Conservation (phyloP, 2,797 vertebrate genomes). For the Semaprochilodus insignis region DNA sequence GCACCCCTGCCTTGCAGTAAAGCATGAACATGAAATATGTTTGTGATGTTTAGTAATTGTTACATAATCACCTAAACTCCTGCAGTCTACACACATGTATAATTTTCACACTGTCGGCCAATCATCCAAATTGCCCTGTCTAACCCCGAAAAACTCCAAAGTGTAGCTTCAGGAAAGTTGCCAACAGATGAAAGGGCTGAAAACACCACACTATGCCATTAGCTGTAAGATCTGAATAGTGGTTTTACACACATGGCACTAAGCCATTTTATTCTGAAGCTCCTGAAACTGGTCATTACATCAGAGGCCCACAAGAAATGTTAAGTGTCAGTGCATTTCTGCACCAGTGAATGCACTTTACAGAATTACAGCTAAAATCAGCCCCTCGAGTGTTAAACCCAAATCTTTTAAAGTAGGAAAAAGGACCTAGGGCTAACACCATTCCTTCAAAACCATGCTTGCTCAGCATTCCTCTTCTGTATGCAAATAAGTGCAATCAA, state of each 20-base stretch:
- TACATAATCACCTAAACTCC: neutral
- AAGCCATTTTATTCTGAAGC: neutral
- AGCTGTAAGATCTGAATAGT: neutral
- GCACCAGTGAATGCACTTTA: neutral
- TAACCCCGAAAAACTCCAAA: neutral
- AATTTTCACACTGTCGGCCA: constrained; percentile 1
- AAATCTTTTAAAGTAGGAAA: constrained; percentile 14
- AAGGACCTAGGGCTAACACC: neutral
- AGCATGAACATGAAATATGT: neutral
- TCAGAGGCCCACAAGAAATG: neutral
- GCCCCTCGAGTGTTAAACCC: neutral
- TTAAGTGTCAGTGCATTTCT: neutral
- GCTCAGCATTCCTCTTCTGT: neutral
- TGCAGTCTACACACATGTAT: neutral
- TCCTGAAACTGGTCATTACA: neutral
- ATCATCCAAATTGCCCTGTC: neutral
- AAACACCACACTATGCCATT: neutral
- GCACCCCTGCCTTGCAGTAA: neutral
- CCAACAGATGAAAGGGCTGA: constrained; percentile 2
- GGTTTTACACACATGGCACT: neutral
- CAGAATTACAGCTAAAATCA: neutral
- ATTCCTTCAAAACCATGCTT: neutral
- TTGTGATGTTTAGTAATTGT: neutral
- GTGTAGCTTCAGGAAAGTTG: neutral
- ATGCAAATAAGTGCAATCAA: neutral